A percentile compares a stretch with the other conserved stretches of the same genome.
These are phyloP conservation scores for Molossus molossus DNA, from an alignment of 2,797 vertebrate species.

Conservation along the genomic window DNA sequence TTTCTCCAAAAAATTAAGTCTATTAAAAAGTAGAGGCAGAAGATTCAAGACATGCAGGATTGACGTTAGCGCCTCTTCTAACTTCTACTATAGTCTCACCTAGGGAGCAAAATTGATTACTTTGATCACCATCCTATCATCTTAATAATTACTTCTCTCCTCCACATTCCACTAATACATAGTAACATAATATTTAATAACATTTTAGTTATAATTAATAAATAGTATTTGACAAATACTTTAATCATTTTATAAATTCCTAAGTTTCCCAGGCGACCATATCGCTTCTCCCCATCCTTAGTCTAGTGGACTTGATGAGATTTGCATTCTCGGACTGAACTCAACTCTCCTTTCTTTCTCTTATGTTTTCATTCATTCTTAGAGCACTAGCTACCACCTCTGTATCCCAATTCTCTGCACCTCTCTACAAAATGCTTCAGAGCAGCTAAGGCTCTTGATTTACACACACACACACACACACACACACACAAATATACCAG, in stretches of 20 bases:
- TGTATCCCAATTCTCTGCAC: no score
- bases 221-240: neutral
- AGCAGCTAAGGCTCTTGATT: neutral
- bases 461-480: no score
- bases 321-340: neutral
- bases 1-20: neutral
- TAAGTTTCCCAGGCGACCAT: neutral
- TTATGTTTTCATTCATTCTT: neutral
- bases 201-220: neutral
- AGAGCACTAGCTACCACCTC: neutral
- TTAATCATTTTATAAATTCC: neutral
- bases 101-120: neutral
- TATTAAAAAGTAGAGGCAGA: neutral
- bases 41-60: neutral
- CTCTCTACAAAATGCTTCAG: neutral
- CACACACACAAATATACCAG: neutral
- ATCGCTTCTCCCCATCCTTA: neutral
- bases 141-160: neutral
- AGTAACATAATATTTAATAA: neutral
- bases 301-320: neutral
- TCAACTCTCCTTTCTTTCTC: neutral
- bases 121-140: neutral
- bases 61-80: neutral
- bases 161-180: neutral
- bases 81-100: neutral